Conservation (phyloP, 2,888 invertebrate genomes). For the Habroteleia sp. region DNA sequence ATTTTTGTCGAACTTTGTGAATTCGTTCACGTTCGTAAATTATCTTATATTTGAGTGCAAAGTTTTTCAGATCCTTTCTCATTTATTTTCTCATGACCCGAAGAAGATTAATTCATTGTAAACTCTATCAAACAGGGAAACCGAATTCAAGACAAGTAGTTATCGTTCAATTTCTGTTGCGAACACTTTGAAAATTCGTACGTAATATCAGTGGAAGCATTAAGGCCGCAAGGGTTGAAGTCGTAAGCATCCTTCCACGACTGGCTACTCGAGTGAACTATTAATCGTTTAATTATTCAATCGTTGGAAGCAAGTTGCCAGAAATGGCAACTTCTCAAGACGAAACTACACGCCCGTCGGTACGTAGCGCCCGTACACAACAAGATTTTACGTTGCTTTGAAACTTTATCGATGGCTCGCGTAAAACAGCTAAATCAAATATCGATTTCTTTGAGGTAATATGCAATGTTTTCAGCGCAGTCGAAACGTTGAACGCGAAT, state of each 20-base stretch:
- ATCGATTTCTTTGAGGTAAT: slow-evolving; percentile 66
- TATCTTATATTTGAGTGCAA: too few relatives aligned
- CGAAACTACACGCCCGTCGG: slow-evolving; percentile 8
- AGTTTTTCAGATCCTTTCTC: too few relatives aligned
- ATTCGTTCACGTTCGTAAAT: too few relatives aligned
- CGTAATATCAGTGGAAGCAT: neutral
- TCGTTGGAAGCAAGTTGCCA: slow-evolving; percentile 36
- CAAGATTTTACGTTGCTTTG: slow-evolving; percentile 53
- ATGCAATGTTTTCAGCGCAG: slow-evolving; percentile 67
- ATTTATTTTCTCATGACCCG: too few relatives aligned
- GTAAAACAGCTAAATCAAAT: slow-evolving; percentile 64
- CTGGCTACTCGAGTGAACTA: slow-evolving; percentile 33
- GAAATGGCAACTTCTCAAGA: slow-evolving; percentile 37
- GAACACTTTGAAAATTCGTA: neutral
- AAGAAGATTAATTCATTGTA: too few relatives aligned
- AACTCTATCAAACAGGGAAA: too few relatives aligned
- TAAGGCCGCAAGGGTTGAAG: slow-evolving; percentile 11
- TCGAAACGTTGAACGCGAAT: slow-evolving; percentile 35
- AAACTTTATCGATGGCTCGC: slow-evolving; percentile 50
- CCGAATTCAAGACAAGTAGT: too few relatives aligned
- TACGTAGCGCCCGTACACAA: slow-evolving; percentile 20
- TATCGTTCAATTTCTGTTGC: too few relatives aligned
- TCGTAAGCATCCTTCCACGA: slow-evolving; percentile 18
- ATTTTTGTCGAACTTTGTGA: too few relatives aligned
- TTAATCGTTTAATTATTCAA: slow-evolving; percentile 59